Conservation (phyloP, 2,797 vertebrate genomes). For the Paramormyrops hopkinsi region DNA sequence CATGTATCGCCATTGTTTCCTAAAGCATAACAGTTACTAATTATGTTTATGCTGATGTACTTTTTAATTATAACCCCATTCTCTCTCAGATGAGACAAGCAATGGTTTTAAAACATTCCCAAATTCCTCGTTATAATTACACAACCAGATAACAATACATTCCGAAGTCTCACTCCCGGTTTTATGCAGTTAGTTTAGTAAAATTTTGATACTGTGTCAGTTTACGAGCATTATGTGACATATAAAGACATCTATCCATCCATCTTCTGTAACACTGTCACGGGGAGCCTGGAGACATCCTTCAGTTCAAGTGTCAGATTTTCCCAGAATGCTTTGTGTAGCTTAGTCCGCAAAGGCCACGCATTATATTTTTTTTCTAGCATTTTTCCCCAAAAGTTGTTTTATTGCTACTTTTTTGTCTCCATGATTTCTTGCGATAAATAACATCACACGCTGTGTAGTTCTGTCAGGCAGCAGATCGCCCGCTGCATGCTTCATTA, state of each 20-base stretch:
- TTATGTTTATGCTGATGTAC: neutral
- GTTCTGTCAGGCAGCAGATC: neutral
- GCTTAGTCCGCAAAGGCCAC: neutral
- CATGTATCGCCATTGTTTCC: neutral
- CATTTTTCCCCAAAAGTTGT: neutral
- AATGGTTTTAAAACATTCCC: neutral
- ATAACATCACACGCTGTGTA: neutral
- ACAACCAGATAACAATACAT: neutral
- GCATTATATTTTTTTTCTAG: neutral
- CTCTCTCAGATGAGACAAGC: neutral
- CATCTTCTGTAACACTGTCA: neutral
- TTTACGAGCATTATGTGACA: neutral
- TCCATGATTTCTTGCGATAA: neutral
- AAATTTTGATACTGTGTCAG: neutral
- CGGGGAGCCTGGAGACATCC: neutral
- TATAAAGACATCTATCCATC: neutral
- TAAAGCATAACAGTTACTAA: conserved; percentile 3
- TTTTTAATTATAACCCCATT: conserved; percentile 12
- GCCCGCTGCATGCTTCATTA: neutral
- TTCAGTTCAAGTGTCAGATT: neutral
- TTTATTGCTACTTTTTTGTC: neutral
- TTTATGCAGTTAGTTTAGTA: neutral
- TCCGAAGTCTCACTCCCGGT: neutral
- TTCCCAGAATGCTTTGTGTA: neutral
- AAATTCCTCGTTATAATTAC: neutral